phyloP scores from a whole-genome alignment of 1,140 invertebrate species.

The Lethrus apterus region DNA sequence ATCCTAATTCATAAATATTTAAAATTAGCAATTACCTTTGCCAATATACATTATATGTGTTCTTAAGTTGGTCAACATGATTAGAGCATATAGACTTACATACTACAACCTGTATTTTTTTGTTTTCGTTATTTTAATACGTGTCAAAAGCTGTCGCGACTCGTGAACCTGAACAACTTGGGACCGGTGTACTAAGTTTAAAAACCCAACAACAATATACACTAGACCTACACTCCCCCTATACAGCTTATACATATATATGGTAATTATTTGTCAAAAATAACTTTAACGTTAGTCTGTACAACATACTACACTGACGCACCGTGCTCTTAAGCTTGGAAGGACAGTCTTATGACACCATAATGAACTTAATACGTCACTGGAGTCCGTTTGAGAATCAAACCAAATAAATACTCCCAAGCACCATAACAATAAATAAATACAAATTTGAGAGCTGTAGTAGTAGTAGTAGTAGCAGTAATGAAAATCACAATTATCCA shows the following conservation, averaged over 20 bases:
- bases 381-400: not conserved
- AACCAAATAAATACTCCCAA: conserved; percentile 12
- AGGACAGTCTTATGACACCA: conserved; percentile 8
- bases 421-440: conserved; percentile 16
- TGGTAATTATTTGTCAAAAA: conserved; percentile 42
- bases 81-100: not conserved
- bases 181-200: conserved; percentile 22
- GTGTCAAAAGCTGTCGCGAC: conserved; percentile 8
- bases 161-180: conserved; percentile 32
- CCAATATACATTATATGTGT: not conserved
- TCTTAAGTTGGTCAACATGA: not conserved
- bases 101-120: not conserved
- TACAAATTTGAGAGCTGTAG: conserved; percentile 13
- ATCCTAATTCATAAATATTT: conserved; percentile 1
- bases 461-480: conserved; percentile 9
- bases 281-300: conserved; percentile 38
- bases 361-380: no score
- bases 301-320: conserved; percentile 28
- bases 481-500: not conserved
- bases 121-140: not conserved
- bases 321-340: conserved; percentile 6
- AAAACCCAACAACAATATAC: conserved; percentile 39
- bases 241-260: conserved; percentile 39
- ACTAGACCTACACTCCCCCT: conserved; percentile 37
- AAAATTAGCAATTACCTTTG: not conserved